Evolutionary conservation across 2,797 vertebrate species (phyloP), one percentile per base, ranked within the genome.

Genomic region (Trematomus bernacchii): DNA sequence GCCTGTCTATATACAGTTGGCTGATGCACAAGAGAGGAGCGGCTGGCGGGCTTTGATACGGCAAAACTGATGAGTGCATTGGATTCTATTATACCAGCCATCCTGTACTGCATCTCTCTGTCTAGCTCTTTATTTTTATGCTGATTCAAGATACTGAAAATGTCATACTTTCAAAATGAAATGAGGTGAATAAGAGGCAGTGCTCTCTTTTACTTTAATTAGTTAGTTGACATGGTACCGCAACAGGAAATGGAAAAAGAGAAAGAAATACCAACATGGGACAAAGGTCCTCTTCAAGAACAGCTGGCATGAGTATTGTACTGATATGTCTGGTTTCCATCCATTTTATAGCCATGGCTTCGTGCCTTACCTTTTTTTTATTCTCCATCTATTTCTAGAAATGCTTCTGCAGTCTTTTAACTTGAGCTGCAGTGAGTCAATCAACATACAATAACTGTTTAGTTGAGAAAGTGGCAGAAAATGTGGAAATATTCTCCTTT

Each of bases 1-100:
- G 77, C 53, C 80, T 72, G 52, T 57, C 80, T 72, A 19, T 50
- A 50, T 62, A 66, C 18, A 60, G 23, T 57, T 84, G 66, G 76
- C 77, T 80, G 46, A 23, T 53, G 10, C 6, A 16, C 69, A 68
- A 54, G 33, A 76, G 62, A 73, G 59, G 10, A 67, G 71, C 15
- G 2, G 10, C 48, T 40, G 47, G 4, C 61, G 61, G 30, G 40
- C 40, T 67, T 66, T 75, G 47, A 76, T 44, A 54, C 4, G 10
- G 12, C 21, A 71, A 67, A 47, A 44, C 58, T 78, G 59, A 68
- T 75, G 60, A 73, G 40, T 33, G 30, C 63, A 71, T 42, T 74
- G 57, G 55, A 43, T 19, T 54, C 44, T 61, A 37, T 27, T 2
- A 43, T 75, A 16, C 53, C 12, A 6, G 7, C 27, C 40, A 12